Conservation (phyloP, 2,797 vertebrate species). For the Ceryle rudis region DNA sequence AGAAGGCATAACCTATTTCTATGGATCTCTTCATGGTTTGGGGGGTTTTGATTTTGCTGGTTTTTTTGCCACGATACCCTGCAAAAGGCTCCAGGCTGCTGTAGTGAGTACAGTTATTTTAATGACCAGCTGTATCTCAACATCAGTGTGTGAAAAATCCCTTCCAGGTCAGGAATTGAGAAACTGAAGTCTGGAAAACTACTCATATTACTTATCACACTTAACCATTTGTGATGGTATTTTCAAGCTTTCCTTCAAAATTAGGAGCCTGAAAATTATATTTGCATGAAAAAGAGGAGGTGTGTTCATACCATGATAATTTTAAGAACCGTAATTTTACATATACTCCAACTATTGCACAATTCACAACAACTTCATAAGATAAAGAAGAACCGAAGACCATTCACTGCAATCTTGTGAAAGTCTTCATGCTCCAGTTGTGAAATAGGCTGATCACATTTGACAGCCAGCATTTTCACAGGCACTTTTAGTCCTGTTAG, state of each 20-base stretch:
- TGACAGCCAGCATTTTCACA: neutral
- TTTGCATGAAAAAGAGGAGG: neutral
- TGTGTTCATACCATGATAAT: neutral
- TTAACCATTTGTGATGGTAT: neutral
- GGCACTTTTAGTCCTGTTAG: neutral
- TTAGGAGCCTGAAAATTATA: neutral
- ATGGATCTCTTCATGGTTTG: neutral
- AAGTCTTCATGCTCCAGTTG: slow-evolving; percentile 18
- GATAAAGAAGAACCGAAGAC: neutral
- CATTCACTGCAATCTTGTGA: neutral
- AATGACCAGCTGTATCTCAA: neutral
- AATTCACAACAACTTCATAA: neutral
- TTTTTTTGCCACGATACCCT: neutral
- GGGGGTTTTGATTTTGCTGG: neutral
- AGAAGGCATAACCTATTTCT: neutral
- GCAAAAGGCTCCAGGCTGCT: neutral
- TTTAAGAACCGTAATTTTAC: neutral
- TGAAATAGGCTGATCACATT: neutral
- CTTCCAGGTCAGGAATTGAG: neutral
- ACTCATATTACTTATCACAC: neutral
- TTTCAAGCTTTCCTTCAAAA: neutral
- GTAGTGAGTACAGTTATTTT: neutral
- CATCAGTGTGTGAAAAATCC: neutral
- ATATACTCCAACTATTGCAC: neutral
- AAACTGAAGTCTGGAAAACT: neutral